Evolutionary conservation across 2,797 vertebrate species (phyloP), one percentile per base, ranked within the genome.

Genomic region (Tokudaia muenninki): DNA sequence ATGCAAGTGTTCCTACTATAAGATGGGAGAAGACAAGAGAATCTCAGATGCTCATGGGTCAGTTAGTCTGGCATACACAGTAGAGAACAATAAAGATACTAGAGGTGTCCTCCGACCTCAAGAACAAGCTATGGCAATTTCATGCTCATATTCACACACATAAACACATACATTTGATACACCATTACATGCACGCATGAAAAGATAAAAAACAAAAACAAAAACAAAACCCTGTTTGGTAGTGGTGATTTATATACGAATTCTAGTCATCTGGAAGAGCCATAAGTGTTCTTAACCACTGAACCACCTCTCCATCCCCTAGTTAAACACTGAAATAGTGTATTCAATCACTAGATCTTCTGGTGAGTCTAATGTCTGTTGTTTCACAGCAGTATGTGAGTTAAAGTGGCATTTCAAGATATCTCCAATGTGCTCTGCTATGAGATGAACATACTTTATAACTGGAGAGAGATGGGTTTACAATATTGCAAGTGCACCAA

Each of bases 321-420:
- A 67, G 31, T 72, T 72, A 31, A 26, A 22, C 37, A 87, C 16
- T 91, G 74, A 70, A 82, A 67, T 65, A 78, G 81, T 55, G 29
- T 59, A 80, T 52, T 41, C 88, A 90, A 31, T 89, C 65, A n/a
- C 47, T 70, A 92, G 80, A 74, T 89, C 29, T 95, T 83, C 77
- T 57, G 50, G 77, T 59, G 26, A 16, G 21, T 74, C 91, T 86
- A 44, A 67, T 50, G 22, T 37, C 34, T 61, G 61, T 29, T 57
- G 57, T 87, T 81, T 90, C 44, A 55, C 80, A 90, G 75, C 74
- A 90, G n/a, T 75, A 81, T 52, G 70, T 86, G 84, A 75, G 3
- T 90, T 31, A 92, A 86, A 91, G 74, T 80, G 41, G 34, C 92
- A 77, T 84, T 92, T 94, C 47, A 87, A 82, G 61, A 82, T 59